Base-by-base conservation (phyloP, 2,797 vertebrate genomes). In the Channa striata region DNA sequence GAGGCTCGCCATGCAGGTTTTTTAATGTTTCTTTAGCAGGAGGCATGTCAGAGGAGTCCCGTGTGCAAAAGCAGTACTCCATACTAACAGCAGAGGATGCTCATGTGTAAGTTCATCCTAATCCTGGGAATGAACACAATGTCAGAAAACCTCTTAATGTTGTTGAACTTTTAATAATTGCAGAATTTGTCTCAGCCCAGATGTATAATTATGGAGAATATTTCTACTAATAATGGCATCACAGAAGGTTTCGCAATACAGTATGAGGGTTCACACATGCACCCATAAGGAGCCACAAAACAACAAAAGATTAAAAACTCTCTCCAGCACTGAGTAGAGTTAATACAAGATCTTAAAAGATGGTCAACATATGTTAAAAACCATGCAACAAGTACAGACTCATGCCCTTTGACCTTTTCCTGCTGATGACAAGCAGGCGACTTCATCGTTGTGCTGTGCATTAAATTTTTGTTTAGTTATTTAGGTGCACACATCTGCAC, bases 1-100 rank as follows among this genome's bases (percentile, higher is more conserved):
- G 60, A 86, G 64, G 69, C 82, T 72, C 72, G 83, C 81, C 84
- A 84, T 81, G 73, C 90, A 83, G 79, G 78, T 84, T 89, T 81
- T 75, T 68, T 61, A 67, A 74, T 71, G 65, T 82, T 78, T 84
- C 79, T 77, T 84, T 85, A 87, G 75, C 66, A 56, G 63, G 57
- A 72, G 72, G 73, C 20, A 3, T 46, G 16, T 39, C 14, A 73
- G 47, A 34, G 17, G 16, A 54, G 80, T 84, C 72, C 79, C 67
- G 14, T 82, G 85, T 40, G 42, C 40, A 11, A 2, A 37, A 34
- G 77, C 62, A 81, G 57, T 65, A 71, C 54, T 53, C 12, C 13
- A 7, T 25, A 0, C 11, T 6, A 20, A 43, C 91, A 89, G 67
- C 73, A 89, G 90, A 61, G 79, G 83, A 78, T 19, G n/a, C 71